phyloP scores from a whole-genome alignment of 1,140 invertebrate genomes.

The Lamellibrachia luymesi region DNA sequence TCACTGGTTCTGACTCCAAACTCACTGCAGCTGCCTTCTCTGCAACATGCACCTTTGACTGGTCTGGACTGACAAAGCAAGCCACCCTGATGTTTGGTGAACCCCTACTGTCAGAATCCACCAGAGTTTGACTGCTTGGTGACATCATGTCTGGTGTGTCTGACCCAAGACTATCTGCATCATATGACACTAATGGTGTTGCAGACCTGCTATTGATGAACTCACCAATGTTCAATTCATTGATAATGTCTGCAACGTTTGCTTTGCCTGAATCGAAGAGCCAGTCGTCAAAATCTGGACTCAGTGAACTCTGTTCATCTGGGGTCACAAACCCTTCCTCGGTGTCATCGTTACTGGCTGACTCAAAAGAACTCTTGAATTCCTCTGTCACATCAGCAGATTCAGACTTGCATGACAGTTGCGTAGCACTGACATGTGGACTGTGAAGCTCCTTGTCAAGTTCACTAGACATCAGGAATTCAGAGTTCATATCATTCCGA shows the following conservation, averaged over 20 bases:
- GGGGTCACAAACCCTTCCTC: not conserved
- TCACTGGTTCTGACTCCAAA: not conserved
- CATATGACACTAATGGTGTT: not conserved
- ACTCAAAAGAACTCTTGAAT: not conserved
- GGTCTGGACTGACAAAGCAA: not conserved
- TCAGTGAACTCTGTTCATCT: not conserved
- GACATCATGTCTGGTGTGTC: not conserved
- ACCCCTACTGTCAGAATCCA: not conserved
- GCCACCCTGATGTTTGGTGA: not conserved
- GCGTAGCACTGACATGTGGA: not conserved
- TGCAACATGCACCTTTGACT: not conserved
- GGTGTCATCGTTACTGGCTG: not conserved
- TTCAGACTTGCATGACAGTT: not conserved
- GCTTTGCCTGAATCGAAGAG: not conserved
- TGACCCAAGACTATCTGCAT: not conserved
- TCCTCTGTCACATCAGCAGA: not conserved
- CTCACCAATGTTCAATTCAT: not conserved
- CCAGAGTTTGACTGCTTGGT: not conserved
- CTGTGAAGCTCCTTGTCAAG: not conserved
- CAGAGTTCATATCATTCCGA: not conserved
- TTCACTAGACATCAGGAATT: not conserved
- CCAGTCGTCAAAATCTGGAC: not conserved
- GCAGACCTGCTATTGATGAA: not conserved
- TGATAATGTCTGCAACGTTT: not conserved
- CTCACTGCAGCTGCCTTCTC: not conserved